Conservation (phyloP, 1,140 invertebrate genomes). For the Camponotus pennsylvanicus region DNA sequence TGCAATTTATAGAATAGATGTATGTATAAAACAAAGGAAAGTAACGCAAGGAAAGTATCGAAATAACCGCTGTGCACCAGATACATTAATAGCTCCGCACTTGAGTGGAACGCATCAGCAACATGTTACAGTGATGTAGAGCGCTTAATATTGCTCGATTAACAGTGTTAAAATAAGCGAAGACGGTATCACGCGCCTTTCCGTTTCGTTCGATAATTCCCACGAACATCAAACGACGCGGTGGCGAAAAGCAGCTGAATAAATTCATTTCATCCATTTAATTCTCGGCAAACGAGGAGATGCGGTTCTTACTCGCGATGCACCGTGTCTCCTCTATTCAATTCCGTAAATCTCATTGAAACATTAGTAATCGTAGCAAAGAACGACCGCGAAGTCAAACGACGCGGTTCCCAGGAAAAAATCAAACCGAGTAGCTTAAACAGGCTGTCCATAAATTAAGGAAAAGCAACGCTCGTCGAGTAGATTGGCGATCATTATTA, state of each 20-base stretch:
- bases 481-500: slow-evolving; percentile 13
- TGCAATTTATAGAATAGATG: background rate
- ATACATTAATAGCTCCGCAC: slow-evolving; percentile 10
- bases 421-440: background rate
- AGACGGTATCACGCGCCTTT: slow-evolving; percentile 12
- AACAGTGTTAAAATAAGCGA: slow-evolving; percentile 18
- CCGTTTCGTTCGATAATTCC: slow-evolving; percentile 27
- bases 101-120: slow-evolving; percentile 38
- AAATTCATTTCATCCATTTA: background rate
- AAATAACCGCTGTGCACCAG: background rate
- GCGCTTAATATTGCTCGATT: slow-evolving; percentile 36
- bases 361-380: slow-evolving; percentile 26
- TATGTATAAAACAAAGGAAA: background rate
- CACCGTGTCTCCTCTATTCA: background rate
- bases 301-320: background rate
- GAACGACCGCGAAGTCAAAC: background rate
- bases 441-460: slow-evolving; percentile 9
- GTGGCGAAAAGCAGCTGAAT: background rate
- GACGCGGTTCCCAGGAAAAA: slow-evolving; percentile 38
- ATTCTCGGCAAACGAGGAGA: background rate
- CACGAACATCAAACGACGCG: background rate
- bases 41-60: slow-evolving; percentile 22
- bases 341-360: slow-evolving; percentile 38
- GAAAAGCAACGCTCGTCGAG: slow-evolving; percentile 8
- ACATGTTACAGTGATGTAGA: background rate